Evolutionary conservation across 2,888 invertebrate species (phyloP), one percentile per base, ranked within the genome.

Genomic region (Cheilosia pagana): DNA sequence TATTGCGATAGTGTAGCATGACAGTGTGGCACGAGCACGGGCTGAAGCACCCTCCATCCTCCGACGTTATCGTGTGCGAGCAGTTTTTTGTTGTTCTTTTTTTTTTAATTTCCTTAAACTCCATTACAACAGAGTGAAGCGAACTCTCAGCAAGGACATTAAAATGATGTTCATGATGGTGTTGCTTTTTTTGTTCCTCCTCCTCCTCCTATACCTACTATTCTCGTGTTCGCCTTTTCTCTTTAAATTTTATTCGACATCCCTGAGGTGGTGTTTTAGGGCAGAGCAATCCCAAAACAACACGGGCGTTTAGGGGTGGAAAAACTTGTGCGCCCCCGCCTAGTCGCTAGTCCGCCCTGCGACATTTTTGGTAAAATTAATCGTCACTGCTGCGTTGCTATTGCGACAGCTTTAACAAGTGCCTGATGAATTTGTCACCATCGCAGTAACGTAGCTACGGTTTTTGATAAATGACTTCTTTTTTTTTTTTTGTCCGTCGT

Each of bases 381-480:
- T 85, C 74, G 83, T 74, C 70, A 71, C 59, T 50, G 75, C 67
- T 81, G 71, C 71, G 81, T 60, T 85, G 62, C 50, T 81, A 63
- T 74, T 75, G 81, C 71, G 71, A 81, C 81, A 71, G 71, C 62
- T 67, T 21, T 85, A 79, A 81, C 85, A 85, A 85, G 81, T 81
- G 65, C 81, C 65, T 85, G 81, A 85, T 85, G 85, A 85, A 85
- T 85, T 85, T 85, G 81, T 85, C 85, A 85, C 85, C 81, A 85
- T 81, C 70, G 50, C 62, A 71, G 70, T 55, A 57, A 71, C 67
- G 62, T 63, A 65, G 85, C 85, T 76, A 76, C 75, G 60, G 43
- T 81, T 77, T 82, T 81, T 85, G 85, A 85, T 81, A 81, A 85
- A 85, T 85, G 57, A 71, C 71, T 70, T 28, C 63, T 67, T 59